Evolutionary conservation across 2,888 invertebrate genomes (phyloP).

Genomic region (Spodoptera exigua): DNA sequence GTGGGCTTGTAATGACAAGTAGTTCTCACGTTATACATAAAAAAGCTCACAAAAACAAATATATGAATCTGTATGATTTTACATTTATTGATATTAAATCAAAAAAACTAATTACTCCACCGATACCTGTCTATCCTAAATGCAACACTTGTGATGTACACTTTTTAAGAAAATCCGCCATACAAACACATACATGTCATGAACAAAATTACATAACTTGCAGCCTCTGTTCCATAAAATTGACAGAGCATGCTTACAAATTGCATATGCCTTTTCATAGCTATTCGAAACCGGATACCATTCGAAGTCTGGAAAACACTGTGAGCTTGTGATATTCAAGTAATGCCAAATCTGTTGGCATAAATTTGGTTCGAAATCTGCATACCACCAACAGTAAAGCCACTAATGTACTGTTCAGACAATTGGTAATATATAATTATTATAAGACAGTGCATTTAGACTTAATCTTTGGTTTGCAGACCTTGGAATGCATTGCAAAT

Average conservation of each 20-base stretch:
- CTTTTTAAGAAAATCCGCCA: slow-evolving; percentile 66
- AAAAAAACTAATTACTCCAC: slow-evolving; percentile 68
- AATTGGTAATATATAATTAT: no score
- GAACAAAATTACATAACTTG: slow-evolving; percentile 67
- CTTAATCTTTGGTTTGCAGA: no score
- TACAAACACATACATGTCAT: slow-evolving; percentile 67
- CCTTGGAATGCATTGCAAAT: no score
- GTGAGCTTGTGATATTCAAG: neutral
- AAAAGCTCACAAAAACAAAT: slow-evolving; percentile 63
- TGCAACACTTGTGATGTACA: slow-evolving; percentile 72
- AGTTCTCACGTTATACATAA: slow-evolving; percentile 64
- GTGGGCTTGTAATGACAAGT: slow-evolving; percentile 72
- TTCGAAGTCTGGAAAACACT: slow-evolving; percentile 3
- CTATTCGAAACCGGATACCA: slow-evolving; percentile 58
- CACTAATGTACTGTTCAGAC: no score
- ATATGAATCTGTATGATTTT: slow-evolving; percentile 70
- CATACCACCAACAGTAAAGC: no score
- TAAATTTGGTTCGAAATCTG: no score
- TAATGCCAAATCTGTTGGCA: neutral
- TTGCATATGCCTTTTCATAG: slow-evolving; percentile 76
- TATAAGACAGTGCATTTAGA: no score
- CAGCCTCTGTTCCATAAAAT: slow-evolving; percentile 69
- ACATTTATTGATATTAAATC: slow-evolving; percentile 70
- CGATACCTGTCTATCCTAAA: slow-evolving; percentile 73
- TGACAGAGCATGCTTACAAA: slow-evolving; percentile 69